These are phyloP conservation scores for Aromia moschata DNA, from an alignment of 2,888 invertebrate genomes.

Conservation along the genomic window DNA sequence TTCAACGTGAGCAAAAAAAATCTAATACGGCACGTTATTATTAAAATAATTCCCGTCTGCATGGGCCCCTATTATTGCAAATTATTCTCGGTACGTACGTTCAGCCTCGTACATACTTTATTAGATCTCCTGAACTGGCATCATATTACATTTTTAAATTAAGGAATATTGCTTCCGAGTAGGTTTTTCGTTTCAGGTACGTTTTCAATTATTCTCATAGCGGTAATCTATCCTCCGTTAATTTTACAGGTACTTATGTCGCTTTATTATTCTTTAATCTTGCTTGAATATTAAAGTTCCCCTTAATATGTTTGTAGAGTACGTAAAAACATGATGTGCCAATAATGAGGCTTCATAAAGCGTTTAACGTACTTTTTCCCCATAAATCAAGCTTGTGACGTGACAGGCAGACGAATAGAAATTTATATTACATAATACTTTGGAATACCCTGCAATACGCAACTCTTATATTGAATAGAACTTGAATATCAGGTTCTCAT, in stretches of 20 bases:
- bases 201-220: slow-evolving; percentile 9
- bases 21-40: slow-evolving; percentile 36
- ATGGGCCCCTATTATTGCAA: slow-evolving; percentile 28
- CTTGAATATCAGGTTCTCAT: no score
- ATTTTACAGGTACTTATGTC: background rate
- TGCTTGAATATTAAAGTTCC: background rate
- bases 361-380: no score
- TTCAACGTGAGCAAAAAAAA: slow-evolving; percentile 46
- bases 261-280: slow-evolving; percentile 1
- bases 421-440: no score
- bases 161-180: slow-evolving; percentile 17
- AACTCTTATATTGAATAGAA: no score
- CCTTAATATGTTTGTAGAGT: no score
- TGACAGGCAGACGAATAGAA: no score
- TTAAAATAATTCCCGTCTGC: slow-evolving; percentile 29
- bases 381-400: no score
- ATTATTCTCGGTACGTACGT: slow-evolving; percentile 18
- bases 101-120: slow-evolving; percentile 7
- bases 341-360: no score
- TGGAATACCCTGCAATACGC: no score
- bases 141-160: slow-evolving; percentile 24
- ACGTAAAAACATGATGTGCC: no score
- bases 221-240: slow-evolving; percentile 7
- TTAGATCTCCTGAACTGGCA: slow-evolving; percentile 10
- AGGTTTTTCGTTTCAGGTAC: slow-evolving; percentile 1